Evolutionary conservation across 1,140 invertebrate genomes (phyloP), one percentile per base, ranked within the genome.

Genomic region (Grapholita molesta): DNA sequence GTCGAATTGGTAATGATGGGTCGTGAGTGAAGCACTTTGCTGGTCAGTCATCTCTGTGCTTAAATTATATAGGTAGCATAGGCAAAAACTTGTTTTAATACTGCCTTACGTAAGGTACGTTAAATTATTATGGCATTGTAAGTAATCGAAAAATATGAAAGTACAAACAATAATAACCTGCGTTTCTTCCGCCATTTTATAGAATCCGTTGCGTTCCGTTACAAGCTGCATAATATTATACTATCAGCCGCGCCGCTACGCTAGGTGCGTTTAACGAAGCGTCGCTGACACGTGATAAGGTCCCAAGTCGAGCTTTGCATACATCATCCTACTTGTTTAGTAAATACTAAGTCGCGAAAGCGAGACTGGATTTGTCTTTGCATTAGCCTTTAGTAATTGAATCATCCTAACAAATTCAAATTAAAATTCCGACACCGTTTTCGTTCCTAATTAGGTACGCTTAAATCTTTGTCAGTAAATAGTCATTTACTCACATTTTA

Each of bases 281-380:
- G 55, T n/a, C 55, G 24, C 25, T 12, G 55, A 28, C 55, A 61
- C 55, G 25, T 61, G 55, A 61, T 30, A 32, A 61, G 4, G 15
- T n/a, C 30, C 15, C 42, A 15, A 61, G 28, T 8, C 28, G 24
- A 15, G 55, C 55, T 61, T 61, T 61, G 55, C n/a, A 61, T 61
- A 18, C 6, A 61, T 61, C 55, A 61, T 18, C 42, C 24, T 6
- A 61, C 53, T 12, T 61, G 55, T 61, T 32, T 61, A 61, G 25
- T 61, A 61, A 61, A 61, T 28, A 61, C 55, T 61, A 61, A 61
- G 55, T 32, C 55, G 28, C 55, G 55, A 61, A 61, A 15, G 55
- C 55, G 55, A 61, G 28, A 28, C 55, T 61, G 25, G 28, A 61
- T 61, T 32, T 32, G 24, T 30, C 24, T 61, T 25, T n/a, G 55